Percentiles rank a stretch among this genome's conserved stretches.
Evolutionary conservation across 1,140 invertebrate species (phyloP).

Genomic region (Dendroctonus ponderosae): DNA sequence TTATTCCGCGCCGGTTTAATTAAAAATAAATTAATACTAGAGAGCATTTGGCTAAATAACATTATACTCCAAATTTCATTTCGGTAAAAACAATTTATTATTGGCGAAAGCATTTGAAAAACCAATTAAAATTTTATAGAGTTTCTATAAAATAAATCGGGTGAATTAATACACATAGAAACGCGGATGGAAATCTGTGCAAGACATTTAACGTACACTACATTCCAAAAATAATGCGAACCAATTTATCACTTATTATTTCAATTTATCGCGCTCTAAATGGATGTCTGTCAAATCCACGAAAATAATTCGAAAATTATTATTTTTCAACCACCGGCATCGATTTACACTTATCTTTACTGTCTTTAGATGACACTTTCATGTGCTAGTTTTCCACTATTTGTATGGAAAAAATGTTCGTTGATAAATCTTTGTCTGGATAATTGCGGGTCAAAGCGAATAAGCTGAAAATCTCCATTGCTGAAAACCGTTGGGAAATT

Average conservation of each 20-base stretch:
- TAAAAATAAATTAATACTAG: constrained; percentile 32
- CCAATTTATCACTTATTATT: constrained; percentile 13
- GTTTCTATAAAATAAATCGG: constrained; percentile 31
- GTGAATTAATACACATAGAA: constrained; percentile 23
- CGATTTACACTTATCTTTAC: background rate
- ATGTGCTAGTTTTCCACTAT: too few relatives aligned
- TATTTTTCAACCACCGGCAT: background rate
- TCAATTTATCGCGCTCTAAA: background rate
- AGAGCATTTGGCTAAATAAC: constrained; percentile 30
- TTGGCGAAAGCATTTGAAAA: constrained; percentile 27
- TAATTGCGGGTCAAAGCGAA: too few relatives aligned
- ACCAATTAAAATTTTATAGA: constrained; percentile 30
- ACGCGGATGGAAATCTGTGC: constrained; percentile 13
- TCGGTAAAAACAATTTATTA: constrained; percentile 29
- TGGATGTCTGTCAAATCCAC: background rate
- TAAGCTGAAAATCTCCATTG: too few relatives aligned
- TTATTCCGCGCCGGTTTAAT: constrained; percentile 28
- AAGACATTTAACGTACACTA: constrained; percentile 19
- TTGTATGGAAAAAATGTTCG: too few relatives aligned
- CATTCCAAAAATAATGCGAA: constrained; percentile 6
- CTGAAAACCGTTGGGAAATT: too few relatives aligned
- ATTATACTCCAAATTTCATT: constrained; percentile 32
- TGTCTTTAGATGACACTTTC: background rate
- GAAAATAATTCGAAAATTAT: too few relatives aligned
- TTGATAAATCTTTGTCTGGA: too few relatives aligned